phyloP scores from a whole-genome alignment of 2,113 vertebrate genomes.

The Grammatotria lemairii region DNA sequence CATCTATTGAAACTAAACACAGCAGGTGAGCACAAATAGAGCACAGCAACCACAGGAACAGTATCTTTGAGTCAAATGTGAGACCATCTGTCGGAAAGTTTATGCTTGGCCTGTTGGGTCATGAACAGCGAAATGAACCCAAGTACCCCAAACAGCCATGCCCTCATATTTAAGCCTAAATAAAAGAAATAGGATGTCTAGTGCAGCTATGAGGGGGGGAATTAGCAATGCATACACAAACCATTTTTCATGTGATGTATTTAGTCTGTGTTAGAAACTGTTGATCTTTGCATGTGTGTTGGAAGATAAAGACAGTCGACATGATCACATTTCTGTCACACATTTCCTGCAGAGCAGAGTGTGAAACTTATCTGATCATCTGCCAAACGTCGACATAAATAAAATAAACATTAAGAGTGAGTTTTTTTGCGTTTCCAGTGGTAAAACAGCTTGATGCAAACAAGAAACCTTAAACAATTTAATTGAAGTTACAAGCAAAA shows the following conservation, averaged over 20 bases:
- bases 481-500: not conserved
- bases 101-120: too few species aligned
- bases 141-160: too few species aligned
- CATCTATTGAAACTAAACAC: too few species aligned
- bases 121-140: too few species aligned
- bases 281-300: not conserved
- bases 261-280: not conserved
- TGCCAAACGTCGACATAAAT: not conserved
- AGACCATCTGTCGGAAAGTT: too few species aligned
- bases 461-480: not conserved
- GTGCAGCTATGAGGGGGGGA: too few species aligned
- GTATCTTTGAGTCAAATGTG: too few species aligned
- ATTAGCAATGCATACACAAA: not conserved
- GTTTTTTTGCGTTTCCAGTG: rapidly evolving
- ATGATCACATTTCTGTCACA: not conserved
- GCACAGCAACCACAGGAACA: too few species aligned
- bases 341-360: not conserved
- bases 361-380: not conserved
- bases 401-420: not conserved
- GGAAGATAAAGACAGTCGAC: not conserved
- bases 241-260: not conserved
- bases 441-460: not conserved
- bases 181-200: too few species aligned
- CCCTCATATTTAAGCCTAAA: too few species aligned
- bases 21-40: too few species aligned